These are phyloP conservation scores for Oxycera nigricornis DNA, from an alignment of 2,888 invertebrate species.

Conservation along the genomic window DNA sequence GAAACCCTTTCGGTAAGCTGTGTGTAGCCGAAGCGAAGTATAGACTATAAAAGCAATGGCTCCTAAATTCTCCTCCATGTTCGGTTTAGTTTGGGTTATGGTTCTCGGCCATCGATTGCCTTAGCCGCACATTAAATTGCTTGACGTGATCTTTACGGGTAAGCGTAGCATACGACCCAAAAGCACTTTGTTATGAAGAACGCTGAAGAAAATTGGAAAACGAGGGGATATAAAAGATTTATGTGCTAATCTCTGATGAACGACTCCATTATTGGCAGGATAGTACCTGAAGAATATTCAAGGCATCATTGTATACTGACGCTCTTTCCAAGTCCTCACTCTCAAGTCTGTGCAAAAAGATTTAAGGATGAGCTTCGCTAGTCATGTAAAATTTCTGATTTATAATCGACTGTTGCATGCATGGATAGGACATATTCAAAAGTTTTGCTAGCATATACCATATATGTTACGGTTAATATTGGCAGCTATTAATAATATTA, in stretches of 20 bases:
- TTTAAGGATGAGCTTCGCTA: too few species aligned
- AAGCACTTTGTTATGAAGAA: too few species aligned
- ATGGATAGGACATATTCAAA: too few species aligned
- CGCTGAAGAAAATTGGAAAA: neutral
- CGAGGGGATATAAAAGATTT: neutral
- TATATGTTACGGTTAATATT: too few species aligned
- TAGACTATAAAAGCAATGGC: neutral
- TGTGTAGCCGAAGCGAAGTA: neutral
- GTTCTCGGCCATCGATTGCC: neutral
- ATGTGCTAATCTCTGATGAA: neutral
- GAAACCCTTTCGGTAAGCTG: neutral
- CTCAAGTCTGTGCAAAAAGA: too few species aligned
- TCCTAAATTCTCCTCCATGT: neutral
- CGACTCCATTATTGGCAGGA: neutral
- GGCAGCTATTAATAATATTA: too few species aligned
- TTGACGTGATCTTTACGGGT: neutral
- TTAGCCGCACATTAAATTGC: neutral
- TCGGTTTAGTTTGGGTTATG: neutral
- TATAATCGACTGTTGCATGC: too few species aligned
- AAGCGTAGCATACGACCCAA: neutral
- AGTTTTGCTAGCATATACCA: too few species aligned
- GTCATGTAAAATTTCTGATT: too few species aligned
- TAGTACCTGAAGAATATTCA: neutral
- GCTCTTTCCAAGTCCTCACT: too few species aligned
- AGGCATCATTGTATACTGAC: too few species aligned